These are phyloP conservation scores for Emmelina monodactyla DNA, from an alignment of 2,888 invertebrate species.

Conservation along the genomic window DNA sequence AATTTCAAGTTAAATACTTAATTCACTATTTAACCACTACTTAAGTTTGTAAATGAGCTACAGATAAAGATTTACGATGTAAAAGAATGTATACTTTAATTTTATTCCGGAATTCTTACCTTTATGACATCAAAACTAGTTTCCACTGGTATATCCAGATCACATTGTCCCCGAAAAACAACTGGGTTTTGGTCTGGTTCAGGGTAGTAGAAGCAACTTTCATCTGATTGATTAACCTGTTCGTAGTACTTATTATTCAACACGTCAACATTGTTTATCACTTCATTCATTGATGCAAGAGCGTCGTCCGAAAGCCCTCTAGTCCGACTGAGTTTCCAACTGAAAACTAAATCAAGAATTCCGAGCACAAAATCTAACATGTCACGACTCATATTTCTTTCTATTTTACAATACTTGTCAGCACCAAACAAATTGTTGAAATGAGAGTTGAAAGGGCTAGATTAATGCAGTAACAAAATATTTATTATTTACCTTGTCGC, in stretches of 20 bases:
- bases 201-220: slow-evolving; percentile 33
- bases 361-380: no score
- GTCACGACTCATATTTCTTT: no score
- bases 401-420: no score
- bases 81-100: no score
- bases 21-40: no score
- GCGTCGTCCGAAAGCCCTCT: slow-evolving; percentile 20
- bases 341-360: no score
- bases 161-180: slow-evolving; percentile 30
- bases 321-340: slow-evolving; percentile 34
- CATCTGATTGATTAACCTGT: slow-evolving; percentile 21
- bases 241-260: slow-evolving; percentile 26
- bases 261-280: slow-evolving; percentile 21
- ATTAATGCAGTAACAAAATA: no score
- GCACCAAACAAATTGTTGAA: slow-evolving; percentile 2
- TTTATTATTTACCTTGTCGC: slow-evolving; percentile 35
- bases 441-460: no score
- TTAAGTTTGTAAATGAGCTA: no score
- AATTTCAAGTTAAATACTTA: neutral
- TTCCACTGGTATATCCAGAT: slow-evolving; percentile 24
- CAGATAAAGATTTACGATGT: no score
- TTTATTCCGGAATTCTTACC: slow-evolving; percentile 23
- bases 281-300: slow-evolving; percentile 19
- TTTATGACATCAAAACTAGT: slow-evolving; percentile 22
- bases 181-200: slow-evolving; percentile 21